Percentiles rank a stretch among this genome's conserved stretches.
These are phyloP conservation scores for Zhengitettix transpicula DNA, from an alignment of 2,888 invertebrate genomes.

Conservation along the genomic window DNA sequence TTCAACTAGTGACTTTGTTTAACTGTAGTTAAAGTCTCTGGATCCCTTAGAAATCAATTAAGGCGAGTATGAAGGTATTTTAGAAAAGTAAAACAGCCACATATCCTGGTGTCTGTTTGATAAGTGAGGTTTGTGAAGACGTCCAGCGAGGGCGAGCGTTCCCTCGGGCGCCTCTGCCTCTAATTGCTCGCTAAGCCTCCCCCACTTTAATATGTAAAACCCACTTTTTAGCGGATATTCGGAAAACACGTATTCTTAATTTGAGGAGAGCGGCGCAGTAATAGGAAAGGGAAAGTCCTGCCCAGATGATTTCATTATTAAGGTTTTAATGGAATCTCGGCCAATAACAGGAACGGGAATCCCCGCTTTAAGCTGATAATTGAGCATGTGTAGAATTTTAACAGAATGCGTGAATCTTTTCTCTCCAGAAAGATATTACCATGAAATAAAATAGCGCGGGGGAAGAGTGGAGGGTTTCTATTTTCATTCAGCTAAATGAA, in stretches of 20 bases:
- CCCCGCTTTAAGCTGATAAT: background rate
- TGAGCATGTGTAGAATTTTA: background rate
- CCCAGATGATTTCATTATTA: background rate
- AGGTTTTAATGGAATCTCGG: background rate
- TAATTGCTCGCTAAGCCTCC: no score
- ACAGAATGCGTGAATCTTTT: background rate
- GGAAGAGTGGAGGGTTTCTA: background rate
- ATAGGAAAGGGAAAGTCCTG: background rate
- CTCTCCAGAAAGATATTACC: background rate
- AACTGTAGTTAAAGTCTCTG: no score
- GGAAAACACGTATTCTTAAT: background rate
- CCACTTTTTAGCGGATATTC: background rate
- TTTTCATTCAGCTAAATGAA: background rate
- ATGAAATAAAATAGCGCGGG: background rate
- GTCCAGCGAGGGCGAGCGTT: no score
- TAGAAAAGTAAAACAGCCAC: no score
- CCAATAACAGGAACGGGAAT: background rate
- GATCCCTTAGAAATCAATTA: no score
- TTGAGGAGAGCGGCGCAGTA: background rate
- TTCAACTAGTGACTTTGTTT: no score
- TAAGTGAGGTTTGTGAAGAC: no score
- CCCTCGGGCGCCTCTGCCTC: no score
- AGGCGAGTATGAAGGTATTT: no score
- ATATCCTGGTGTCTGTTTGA: no score
- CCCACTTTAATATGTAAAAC: no score